Percentiles rank a stretch among this genome's conserved stretches.
Evolutionary conservation across 2,888 invertebrate species (phyloP).

Genomic region (Cryptocephalus moraei): DNA sequence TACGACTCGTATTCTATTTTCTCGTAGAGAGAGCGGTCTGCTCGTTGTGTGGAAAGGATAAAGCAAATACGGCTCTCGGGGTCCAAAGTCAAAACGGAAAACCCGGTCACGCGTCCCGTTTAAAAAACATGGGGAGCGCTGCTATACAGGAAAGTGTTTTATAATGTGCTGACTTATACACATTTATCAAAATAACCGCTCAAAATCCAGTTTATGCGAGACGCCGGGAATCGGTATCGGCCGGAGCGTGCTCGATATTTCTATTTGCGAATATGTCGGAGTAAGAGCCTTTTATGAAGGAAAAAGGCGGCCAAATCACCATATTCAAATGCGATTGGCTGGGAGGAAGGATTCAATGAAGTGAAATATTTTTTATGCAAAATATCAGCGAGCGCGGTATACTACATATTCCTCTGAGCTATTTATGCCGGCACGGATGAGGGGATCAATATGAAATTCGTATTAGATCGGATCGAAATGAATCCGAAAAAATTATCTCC

Average conservation of each 20-base stretch:
- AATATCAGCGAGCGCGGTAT: too few relatives aligned
- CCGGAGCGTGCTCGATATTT: constrained; percentile 13
- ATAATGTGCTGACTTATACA: constrained; percentile 30
- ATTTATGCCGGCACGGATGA: too few relatives aligned
- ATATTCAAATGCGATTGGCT: constrained; percentile 22
- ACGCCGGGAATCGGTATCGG: constrained; percentile 7
- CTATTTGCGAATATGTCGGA: constrained; percentile 17
- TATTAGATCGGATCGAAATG: too few relatives aligned
- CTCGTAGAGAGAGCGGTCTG: too few relatives aligned
- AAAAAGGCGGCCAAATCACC: constrained; percentile 22
- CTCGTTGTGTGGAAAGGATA: constrained; percentile 9
- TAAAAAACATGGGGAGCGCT: constrained; percentile 23
- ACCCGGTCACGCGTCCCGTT: constrained; percentile 24
- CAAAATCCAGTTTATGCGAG: constrained; percentile 15
- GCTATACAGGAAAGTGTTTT: constrained; percentile 25
- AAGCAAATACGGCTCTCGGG: constrained; percentile 19
- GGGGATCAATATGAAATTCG: too few relatives aligned
- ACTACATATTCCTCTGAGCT: too few relatives aligned
- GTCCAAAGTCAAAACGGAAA: constrained; percentile 19
- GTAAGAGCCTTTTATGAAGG: constrained; percentile 11
- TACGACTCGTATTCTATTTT: too few relatives aligned
- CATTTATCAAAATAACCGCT: constrained; percentile 27
- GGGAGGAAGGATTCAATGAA: constrained; percentile 8
- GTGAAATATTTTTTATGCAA: constrained; percentile 5
- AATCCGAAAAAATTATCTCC: too few relatives aligned